A percentile compares a stretch with the other conserved stretches of the same genome.
Evolutionary conservation across 2,113 vertebrate species (phyloP).

Genomic region (Heterocephalus glaber): DNA sequence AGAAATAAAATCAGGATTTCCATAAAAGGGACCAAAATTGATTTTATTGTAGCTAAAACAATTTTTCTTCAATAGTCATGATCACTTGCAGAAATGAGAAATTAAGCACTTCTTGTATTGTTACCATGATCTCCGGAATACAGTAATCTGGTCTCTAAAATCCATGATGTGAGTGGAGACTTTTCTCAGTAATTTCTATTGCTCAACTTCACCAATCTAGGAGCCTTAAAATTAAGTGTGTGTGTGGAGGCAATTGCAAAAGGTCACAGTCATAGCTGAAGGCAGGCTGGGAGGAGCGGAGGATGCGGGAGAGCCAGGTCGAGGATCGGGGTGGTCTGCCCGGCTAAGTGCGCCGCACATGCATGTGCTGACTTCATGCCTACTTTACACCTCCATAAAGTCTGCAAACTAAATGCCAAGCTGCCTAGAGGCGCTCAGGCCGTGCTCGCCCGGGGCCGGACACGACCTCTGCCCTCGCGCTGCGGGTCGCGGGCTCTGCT

Average conservation of each 20-base stretch:
- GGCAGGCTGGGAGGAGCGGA: background rate
- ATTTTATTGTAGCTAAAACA: slow-evolving; percentile 57
- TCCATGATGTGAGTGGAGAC: slow-evolving; percentile 67
- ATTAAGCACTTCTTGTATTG: slow-evolving; percentile 51
- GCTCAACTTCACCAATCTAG: slow-evolving; percentile 78
- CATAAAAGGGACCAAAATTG: slow-evolving; percentile 31
- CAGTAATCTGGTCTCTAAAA: slow-evolving; percentile 64
- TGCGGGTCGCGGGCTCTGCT: background rate
- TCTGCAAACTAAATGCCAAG: background rate
- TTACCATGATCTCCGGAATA: slow-evolving; percentile 79
- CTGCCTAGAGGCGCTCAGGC: background rate
- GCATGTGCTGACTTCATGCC: background rate
- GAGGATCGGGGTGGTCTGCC: background rate
- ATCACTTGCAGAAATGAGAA: slow-evolving; percentile 65
- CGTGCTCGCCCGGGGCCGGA: background rate
- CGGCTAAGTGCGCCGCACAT: background rate
- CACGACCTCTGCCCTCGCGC: background rate
- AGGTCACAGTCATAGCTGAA: slow-evolving; percentile 63
- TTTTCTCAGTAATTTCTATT: slow-evolving; percentile 75
- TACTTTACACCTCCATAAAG: slow-evolving; percentile 2
- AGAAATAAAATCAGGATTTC: slow-evolving; percentile 63
- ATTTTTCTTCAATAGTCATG: slow-evolving; percentile 65
- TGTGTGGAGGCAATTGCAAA: slow-evolving; percentile 49
- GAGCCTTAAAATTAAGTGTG: slow-evolving; percentile 83
- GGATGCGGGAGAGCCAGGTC: background rate